These are phyloP conservation scores for Herpailurus yagouaroundi DNA, from an alignment of 2,113 vertebrate genomes.

Conservation along the genomic window DNA sequence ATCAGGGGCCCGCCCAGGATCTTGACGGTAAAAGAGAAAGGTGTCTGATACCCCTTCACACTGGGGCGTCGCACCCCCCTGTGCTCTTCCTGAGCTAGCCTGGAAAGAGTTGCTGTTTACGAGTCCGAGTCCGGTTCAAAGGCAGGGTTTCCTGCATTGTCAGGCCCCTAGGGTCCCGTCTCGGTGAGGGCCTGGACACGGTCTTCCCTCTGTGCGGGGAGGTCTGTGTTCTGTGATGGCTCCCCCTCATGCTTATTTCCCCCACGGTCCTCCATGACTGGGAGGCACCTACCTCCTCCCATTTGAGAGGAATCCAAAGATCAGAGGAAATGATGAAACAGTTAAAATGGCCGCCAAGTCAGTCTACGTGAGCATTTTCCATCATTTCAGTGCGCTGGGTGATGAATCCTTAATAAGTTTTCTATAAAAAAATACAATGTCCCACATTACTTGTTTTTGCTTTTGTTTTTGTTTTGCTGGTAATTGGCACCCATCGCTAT, in stretches of 20 bases:
- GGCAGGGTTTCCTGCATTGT: background rate
- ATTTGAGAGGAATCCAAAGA: too few species aligned
- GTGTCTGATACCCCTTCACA: accelerated
- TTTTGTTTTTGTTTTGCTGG: background rate
- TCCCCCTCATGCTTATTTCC: background rate
- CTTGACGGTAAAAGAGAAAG: background rate
- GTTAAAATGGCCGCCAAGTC: too few species aligned
- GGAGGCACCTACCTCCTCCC: accelerated
- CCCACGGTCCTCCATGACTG: accelerated
- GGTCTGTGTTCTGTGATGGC: accelerated
- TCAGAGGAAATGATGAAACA: background rate
- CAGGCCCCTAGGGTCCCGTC: accelerated
- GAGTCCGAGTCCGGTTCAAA: background rate
- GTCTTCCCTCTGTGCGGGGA: background rate
- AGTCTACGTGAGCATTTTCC: background rate
- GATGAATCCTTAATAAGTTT: background rate
- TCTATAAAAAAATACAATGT: background rate
- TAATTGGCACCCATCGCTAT: background rate
- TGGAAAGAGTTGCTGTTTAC: background rate
- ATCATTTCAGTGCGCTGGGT: background rate
- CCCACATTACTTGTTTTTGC: background rate
- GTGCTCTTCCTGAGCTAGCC: background rate
- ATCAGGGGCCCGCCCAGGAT: background rate
- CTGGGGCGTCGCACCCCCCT: accelerated
- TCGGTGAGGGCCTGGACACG: accelerated